These are phyloP conservation scores for Hippocampus kuda DNA, from an alignment of 2,797 vertebrate species.

Conservation along the genomic window DNA sequence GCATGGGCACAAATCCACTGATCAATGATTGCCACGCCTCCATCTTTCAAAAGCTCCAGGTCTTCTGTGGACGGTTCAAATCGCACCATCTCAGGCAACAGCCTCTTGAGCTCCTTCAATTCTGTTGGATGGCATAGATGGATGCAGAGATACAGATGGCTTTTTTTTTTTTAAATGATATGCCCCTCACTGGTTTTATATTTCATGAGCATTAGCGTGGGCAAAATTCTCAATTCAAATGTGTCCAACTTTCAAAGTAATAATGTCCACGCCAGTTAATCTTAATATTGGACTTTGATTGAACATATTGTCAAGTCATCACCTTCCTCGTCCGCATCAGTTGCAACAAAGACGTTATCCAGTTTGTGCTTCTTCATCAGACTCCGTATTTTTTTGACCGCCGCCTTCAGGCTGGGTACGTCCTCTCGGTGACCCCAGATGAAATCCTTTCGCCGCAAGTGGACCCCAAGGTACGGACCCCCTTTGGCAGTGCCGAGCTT, in stretches of 20 bases:
- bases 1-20: conserved; percentile 97
- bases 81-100: conserved; percentile 82
- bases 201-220: not conserved
- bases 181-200: not conserved
- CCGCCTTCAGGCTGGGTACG: conserved; percentile 82
- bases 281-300: not conserved
- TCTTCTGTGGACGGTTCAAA: conserved; percentile 81
- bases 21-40: conserved; percentile 92
- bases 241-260: not conserved
- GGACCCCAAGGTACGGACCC: conserved; percentile 83
- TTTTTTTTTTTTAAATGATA: too few relatives aligned
- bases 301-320: not conserved
- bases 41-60: conserved; percentile 83
- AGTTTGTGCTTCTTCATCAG: conserved; percentile 78
- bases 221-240: not conserved
- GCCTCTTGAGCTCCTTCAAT: conserved; percentile 66
- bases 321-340: conserved; percentile 84
- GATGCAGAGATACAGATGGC: not conserved
- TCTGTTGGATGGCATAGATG: conserved; percentile 56
- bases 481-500: conserved; percentile 76
- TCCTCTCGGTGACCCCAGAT: conserved; percentile 95
- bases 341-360: conserved; percentile 82
- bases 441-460: conserved; percentile 90
- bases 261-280: not conserved
- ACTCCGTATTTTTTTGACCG: conserved; percentile 76